Evolutionary conservation across 1,140 invertebrate genomes (phyloP).

Genomic region (Pogonognathellus flavescens): DNA sequence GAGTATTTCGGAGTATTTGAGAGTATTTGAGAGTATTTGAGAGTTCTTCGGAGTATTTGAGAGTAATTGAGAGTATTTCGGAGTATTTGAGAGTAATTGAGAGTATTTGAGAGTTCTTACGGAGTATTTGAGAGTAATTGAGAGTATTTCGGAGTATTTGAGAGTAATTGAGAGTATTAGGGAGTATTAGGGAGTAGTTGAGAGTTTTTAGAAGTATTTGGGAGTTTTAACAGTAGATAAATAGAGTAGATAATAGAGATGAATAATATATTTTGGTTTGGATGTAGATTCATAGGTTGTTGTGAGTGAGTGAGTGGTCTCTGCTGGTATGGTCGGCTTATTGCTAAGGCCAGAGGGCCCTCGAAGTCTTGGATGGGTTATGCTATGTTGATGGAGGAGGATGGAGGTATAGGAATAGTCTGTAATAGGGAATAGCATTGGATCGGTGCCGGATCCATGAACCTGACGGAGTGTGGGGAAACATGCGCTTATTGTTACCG

Average conservation of each 20-base stretch:
- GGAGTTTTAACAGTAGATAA: too few relatives aligned
- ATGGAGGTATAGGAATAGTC: background rate
- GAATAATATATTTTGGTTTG: background rate
- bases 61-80: too few relatives aligned
- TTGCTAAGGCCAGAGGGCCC: background rate
- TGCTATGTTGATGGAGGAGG: background rate
- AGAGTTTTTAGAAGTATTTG: too few relatives aligned
- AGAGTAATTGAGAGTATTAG: too few relatives aligned
- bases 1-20: too few relatives aligned
- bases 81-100: too few relatives aligned
- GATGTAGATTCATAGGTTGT: background rate
- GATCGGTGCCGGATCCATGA: conserved; percentile 62
- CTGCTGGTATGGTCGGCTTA: background rate
- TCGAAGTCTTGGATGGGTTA: conserved; percentile 11
- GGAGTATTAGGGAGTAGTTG: too few relatives aligned
- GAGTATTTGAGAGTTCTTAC: too few relatives aligned
- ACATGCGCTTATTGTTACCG: conserved; percentile 68
- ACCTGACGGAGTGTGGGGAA: conserved; percentile 57
- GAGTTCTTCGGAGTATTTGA: too few relatives aligned
- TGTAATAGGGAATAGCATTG: conserved; percentile 53
- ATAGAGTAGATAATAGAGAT: background rate
- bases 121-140: too few relatives aligned
- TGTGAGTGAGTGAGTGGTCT: conserved; percentile 46
- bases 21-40: too few relatives aligned
- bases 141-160: too few relatives aligned